Base-by-base conservation (phyloP, 2,113 vertebrate genomes). In the Apteryx owenii region DNA sequence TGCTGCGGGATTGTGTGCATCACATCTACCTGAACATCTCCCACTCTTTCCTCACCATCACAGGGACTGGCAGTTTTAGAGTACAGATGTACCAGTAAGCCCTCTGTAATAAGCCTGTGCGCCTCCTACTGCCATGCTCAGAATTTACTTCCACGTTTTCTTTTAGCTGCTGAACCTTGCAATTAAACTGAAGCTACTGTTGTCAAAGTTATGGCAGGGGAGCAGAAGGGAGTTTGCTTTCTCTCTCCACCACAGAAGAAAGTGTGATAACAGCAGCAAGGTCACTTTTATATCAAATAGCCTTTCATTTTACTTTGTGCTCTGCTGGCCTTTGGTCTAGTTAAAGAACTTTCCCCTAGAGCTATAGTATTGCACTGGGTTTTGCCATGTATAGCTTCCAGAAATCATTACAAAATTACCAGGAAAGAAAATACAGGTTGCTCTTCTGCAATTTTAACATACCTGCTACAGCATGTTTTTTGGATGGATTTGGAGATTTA, bases 31-130 rank as follows among this genome's bases (percentile, higher is more conserved):
- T 8, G 23, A 22, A 33, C 33, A 16, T 53, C 28, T 75, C 46
- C 88, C 3, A 0, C 25, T 66, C 60, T 23, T 0, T 0, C 33
- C 62, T 33, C 1, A 1, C 61, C 38, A 46, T 10, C n/a, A 21
- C 38, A 4, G 0, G 0, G 46, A 40, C 65, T n/a, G 48, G 2
- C 46, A 13, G 1, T 12, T 7, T 16, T 75, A 46, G 40, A n/a
- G 42, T 7, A 50, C 7, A 25, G 13, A 10, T 4, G 0, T 3
- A 5, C 15, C 2, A 10, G 25, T 11, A 21, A 38, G 14, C 4
- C 14, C 38, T 19, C 31, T 22, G 15, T 11, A 18, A 15, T 3
- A 2, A 29, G 23, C 28, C 62, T 29, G 48, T 6, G 0, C 12
- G 51, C 69, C 46, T 62, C 38, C 44, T 20, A 1, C 28, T 29